Evolutionary conservation across 2,113 vertebrate genomes (phyloP), one percentile per base, ranked within the genome.

Genomic region (Gila orcuttii): DNA sequence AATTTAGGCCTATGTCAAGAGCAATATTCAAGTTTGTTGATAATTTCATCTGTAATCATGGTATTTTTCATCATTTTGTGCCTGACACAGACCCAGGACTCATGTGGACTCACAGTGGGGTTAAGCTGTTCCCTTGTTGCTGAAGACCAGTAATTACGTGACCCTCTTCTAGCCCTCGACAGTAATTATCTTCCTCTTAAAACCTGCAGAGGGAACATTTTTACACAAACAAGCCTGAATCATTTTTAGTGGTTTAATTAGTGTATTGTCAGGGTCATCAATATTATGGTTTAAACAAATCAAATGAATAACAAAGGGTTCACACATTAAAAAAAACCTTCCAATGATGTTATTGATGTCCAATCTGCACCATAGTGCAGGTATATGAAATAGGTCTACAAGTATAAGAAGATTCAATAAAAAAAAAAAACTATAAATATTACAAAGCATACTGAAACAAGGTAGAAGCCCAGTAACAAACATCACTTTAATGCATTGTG

Each of bases 171-270:
- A 19, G 17, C 2, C 17, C 47, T 55, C 45, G 1, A 33, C 6
- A 55, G 47, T 55, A 77, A 77, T 82, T 85, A 85, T 85, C 83
- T 76, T 21, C 60, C 33, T 81, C 78, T 68, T 36, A 52, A 42
- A 39, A n/a, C 45, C 47, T 66, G 68, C 39, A 10, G 45, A 60
- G 71, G 47, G 47, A 85, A 75, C 36, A 64, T 71, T 69, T 33
- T 76, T 39, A 74, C 81, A 86, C 42, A 80, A 78, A 86, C 84
- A 84, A 82, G 68, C 74, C 55, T 79, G 76, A 59, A 69, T 68
- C 15, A 39, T 71, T 66, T 39, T 47, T 52, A 52, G 11, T 57
- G 50, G 62, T 84, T 52, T 23, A 25, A 68, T 84, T 79, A 73
- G 42, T 69, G 66, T 9, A 64, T 52, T 77, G 42, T 69, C 60